These are phyloP conservation scores for Melipona bicolor DNA, from an alignment of 2,888 invertebrate species.

Conservation along the genomic window DNA sequence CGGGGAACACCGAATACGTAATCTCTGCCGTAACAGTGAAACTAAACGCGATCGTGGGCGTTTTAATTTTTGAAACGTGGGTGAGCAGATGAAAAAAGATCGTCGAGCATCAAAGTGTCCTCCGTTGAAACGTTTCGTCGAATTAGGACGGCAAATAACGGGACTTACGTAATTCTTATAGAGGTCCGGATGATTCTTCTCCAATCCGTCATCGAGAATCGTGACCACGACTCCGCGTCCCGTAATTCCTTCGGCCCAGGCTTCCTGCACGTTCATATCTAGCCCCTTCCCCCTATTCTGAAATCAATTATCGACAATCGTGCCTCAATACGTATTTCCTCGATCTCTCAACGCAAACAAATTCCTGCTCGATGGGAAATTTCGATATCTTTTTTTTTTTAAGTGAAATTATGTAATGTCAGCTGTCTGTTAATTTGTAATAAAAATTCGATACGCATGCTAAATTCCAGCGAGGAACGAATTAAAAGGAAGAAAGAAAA, in stretches of 20 bases:
- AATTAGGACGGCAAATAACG: not conserved
- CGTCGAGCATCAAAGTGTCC: no score
- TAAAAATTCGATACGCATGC: not conserved
- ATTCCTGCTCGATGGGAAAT: no score
- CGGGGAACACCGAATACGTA: not conserved
- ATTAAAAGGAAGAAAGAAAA: not conserved
- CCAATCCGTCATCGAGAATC: slow-evolving; percentile 98
- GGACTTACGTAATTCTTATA: slow-evolving; percentile 95
- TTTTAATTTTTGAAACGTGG: no score
- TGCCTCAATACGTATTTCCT: not conserved
- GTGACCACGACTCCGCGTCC: slow-evolving; percentile 98
- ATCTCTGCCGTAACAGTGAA: no score
- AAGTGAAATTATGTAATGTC: no score
- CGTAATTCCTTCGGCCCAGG: slow-evolving; percentile 97
- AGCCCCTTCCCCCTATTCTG: slow-evolving; percentile 96
- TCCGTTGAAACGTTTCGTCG: not conserved
- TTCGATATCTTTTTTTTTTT: no score
- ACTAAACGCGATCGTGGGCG: not conserved
- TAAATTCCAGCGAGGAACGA: not conserved
- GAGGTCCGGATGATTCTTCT: slow-evolving; percentile 98
- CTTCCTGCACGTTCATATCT: slow-evolving; percentile 98
- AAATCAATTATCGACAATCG: slow-evolving; percentile 69
- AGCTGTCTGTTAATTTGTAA: no score
- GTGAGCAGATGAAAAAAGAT: no score
- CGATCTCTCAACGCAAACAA: not conserved